These are phyloP conservation scores for Sceloporus undulatus DNA, from an alignment of 2,113 vertebrate genomes.

Conservation along the genomic window DNA sequence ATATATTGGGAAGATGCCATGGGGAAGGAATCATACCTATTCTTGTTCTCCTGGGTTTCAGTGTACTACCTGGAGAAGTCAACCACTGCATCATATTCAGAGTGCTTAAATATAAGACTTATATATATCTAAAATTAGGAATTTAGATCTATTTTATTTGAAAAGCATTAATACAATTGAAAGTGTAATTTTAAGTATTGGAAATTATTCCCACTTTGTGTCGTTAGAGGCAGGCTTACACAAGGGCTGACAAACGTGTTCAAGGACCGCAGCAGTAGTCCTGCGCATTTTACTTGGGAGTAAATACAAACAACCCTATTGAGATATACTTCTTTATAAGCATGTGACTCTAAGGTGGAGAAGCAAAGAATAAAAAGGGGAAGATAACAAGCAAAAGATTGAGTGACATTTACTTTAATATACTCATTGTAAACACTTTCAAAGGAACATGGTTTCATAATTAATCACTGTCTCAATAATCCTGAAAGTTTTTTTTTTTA, in stretches of 20 bases:
- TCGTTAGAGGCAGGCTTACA: background rate
- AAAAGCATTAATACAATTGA: background rate
- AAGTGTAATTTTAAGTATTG: background rate
- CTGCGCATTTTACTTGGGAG: background rate
- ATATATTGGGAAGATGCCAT: too few species aligned
- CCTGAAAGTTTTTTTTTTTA: constrained; percentile 17
- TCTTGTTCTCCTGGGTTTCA: background rate
- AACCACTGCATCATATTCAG: background rate
- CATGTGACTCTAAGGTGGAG: background rate
- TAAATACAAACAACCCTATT: background rate
- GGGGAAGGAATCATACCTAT: background rate
- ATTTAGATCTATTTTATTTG: background rate
- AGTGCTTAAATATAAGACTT: background rate
- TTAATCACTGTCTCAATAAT: constrained; percentile 24
- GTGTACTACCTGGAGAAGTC: background rate
- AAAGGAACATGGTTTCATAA: constrained; percentile 26
- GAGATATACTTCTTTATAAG: background rate
- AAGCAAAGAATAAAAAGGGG: background rate
- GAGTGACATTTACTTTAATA: background rate
- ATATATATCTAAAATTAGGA: background rate
- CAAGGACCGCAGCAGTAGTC: background rate
- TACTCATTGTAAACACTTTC: constrained; percentile 5
- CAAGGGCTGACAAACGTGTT: background rate
- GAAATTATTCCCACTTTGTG: background rate
- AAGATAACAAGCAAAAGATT: background rate